Evolutionary conservation across 2,888 invertebrate genomes (phyloP).

Genomic region (Uropetala carovei): DNA sequence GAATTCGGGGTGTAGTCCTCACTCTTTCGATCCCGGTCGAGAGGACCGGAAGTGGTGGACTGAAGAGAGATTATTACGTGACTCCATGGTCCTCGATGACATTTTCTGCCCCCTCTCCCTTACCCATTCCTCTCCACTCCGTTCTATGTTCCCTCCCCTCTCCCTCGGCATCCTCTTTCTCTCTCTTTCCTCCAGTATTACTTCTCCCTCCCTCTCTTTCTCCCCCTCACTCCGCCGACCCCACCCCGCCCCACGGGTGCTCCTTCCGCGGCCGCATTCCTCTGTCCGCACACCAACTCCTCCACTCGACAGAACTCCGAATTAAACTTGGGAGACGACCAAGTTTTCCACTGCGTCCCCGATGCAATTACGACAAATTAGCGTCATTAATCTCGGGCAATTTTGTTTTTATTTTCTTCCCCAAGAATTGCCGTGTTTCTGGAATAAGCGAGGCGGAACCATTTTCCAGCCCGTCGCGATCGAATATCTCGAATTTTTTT

Average conservation of each 20-base stretch:
- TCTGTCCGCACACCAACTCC: background rate
- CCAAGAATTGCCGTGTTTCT: background rate
- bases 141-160: too few species aligned
- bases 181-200: too few species aligned
- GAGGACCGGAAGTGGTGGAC: conserved; percentile 20
- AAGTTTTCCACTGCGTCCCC: background rate
- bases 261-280: background rate
- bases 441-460: background rate
- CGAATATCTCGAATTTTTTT: too few species aligned
- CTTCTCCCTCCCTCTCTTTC: too few species aligned
- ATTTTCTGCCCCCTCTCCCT: too few species aligned
- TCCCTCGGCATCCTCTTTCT: background rate
- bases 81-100: background rate
- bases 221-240: too few species aligned
- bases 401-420: background rate
- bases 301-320: background rate
- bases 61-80: conserved; percentile 14
- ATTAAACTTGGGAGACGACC: background rate
- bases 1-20: conserved; percentile 14
- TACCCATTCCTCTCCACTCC: too few species aligned
- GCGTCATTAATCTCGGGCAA: background rate
- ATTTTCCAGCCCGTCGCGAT: too few species aligned
- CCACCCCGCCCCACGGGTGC: background rate
- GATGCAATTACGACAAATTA: conserved; percentile 20
- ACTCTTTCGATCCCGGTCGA: background rate